Percentiles rank a stretch among this genome's conserved stretches.
phyloP scores from a whole-genome alignment of 2,888 invertebrate genomes.

The Dryadula phaetusa region DNA sequence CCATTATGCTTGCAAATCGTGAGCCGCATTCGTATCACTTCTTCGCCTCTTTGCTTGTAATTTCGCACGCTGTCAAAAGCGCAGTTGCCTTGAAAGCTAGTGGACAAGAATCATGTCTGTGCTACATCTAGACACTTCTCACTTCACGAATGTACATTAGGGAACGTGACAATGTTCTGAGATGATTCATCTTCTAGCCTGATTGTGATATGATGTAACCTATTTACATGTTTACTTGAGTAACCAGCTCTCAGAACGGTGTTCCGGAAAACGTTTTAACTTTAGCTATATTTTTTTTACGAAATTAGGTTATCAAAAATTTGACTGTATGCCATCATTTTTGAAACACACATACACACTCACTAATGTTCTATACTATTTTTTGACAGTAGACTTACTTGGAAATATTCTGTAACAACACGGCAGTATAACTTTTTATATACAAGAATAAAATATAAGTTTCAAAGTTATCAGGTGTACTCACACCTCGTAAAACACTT shows the following conservation, averaged over 20 bases:
- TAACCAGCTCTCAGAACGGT: not conserved
- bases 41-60: conserved; percentile 36
- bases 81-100: conserved; percentile 39
- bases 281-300: not conserved
- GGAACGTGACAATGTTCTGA: not conserved
- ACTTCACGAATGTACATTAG: conserved; percentile 17
- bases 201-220: conserved; percentile 1
- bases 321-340: no score
- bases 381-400: no score
- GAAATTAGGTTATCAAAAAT: no score
- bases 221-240: conserved; percentile 3
- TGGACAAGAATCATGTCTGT: conserved; percentile 34
- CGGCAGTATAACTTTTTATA: not conserved
- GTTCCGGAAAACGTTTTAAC: not conserved
- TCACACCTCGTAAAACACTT: not conserved
- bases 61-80: conserved; percentile 33
- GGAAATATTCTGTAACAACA: no score
- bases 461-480: not conserved
- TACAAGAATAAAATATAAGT: not conserved
- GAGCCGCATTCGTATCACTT: conserved; percentile 40
- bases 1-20: conserved; percentile 45
- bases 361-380: no score
- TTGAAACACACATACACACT: no score
- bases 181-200: conserved; percentile 7
- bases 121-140: conserved; percentile 22